Evolutionary conservation across 2,113 vertebrate genomes (phyloP).

Genomic region (Oplegnathus fasciatus): DNA sequence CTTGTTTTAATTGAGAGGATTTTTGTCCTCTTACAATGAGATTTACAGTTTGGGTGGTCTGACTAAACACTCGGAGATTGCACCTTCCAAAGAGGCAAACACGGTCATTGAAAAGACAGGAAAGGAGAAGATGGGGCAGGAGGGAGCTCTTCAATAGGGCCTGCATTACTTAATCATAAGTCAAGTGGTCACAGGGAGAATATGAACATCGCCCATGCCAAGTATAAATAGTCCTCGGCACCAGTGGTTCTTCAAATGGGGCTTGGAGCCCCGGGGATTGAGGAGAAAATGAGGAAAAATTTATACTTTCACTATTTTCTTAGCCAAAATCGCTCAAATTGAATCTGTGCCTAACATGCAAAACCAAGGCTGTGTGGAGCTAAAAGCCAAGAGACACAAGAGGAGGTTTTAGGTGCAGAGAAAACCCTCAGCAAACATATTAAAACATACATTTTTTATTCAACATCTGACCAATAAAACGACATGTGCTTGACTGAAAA

Average conservation of each 20-base stretch:
- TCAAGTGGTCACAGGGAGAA: slow-evolving; percentile 48
- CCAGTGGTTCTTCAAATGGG: slow-evolving; percentile 50
- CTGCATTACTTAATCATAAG: slow-evolving; percentile 42
- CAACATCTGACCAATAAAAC: not conserved
- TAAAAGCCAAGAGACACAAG: slow-evolving; percentile 3
- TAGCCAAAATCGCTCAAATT: slow-evolving; percentile 28
- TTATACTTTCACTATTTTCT: slow-evolving; percentile 20
- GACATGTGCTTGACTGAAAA: not conserved
- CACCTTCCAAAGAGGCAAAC: slow-evolving; percentile 26
- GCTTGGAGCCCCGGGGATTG: slow-evolving; percentile 29
- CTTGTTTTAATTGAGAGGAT: slow-evolving; percentile 31
- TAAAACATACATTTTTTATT: not conserved
- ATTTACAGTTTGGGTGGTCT: slow-evolving; percentile 65
- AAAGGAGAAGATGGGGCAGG: slow-evolving; percentile 19
- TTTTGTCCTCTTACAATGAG: slow-evolving; percentile 20
- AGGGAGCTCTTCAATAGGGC: slow-evolving; percentile 18
- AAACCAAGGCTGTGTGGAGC: slow-evolving; percentile 18
- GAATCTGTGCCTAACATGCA: slow-evolving; percentile 22
- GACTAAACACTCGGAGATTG: slow-evolving; percentile 20
- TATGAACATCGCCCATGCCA: slow-evolving; percentile 29
- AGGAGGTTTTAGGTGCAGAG: not conserved
- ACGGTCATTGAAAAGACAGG: slow-evolving; percentile 16
- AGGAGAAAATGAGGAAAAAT: slow-evolving; percentile 49
- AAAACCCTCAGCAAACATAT: slow-evolving; percentile 4
- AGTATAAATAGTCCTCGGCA: slow-evolving; percentile 54